Evolutionary conservation across 2,888 invertebrate genomes (phyloP).

Genomic region (Dusona sp.): DNA sequence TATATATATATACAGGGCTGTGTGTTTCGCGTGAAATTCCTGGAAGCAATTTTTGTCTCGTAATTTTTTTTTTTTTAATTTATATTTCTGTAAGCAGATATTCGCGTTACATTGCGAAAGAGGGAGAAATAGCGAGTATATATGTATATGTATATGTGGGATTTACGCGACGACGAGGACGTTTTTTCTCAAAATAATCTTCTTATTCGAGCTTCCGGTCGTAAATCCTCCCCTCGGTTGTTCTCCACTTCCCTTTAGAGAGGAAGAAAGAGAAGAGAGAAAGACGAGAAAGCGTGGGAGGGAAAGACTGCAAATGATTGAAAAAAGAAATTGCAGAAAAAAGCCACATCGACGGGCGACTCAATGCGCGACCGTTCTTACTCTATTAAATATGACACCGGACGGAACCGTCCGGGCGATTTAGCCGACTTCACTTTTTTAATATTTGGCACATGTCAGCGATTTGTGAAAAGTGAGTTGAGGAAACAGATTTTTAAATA

Average conservation of each 20-base stretch:
- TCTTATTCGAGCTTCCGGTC: conserved; percentile 75
- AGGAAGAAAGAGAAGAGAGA: conserved; percentile 10
- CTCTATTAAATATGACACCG: conserved; percentile 55
- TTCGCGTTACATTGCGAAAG: background rate
- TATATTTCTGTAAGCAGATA: background rate
- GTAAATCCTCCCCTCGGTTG: conserved; percentile 45
- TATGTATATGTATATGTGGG: background rate
- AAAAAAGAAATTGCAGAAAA: conserved; percentile 36
- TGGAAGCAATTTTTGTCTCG: conserved; percentile 49
- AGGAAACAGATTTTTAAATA: background rate
- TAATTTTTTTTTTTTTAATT: conserved; percentile 23
- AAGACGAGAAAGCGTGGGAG: conserved; percentile 9
- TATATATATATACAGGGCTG: background rate
- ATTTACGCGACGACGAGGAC: conserved; percentile 38
- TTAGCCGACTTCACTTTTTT: conserved; percentile 47
- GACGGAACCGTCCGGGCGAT: conserved; percentile 51
- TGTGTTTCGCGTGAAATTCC: conserved; percentile 40
- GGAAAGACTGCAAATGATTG: conserved; percentile 17
- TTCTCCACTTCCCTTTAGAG: conserved; percentile 14
- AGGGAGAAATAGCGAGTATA: background rate
- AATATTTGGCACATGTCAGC: conserved; percentile 41
- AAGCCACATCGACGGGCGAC: conserved; percentile 33
- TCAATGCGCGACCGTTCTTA: background rate
- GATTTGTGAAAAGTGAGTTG: conserved; percentile 18
- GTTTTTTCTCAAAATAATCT: conserved; percentile 79